phyloP scores from a whole-genome alignment of 2,113 vertebrate genomes.

The Apodemus sylvaticus region DNA sequence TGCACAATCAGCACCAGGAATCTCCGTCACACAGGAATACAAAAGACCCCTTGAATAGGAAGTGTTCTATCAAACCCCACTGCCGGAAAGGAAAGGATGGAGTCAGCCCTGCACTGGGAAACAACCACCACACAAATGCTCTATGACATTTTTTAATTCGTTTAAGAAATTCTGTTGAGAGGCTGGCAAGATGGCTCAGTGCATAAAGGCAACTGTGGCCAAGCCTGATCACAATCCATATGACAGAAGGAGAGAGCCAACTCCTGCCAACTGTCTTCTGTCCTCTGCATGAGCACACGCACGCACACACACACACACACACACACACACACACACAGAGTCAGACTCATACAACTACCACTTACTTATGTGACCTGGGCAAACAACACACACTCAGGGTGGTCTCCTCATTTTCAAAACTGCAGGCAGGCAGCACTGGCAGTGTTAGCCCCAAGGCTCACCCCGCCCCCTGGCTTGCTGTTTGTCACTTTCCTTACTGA shows the following conservation, averaged over 20 bases:
- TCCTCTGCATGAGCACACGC: not conserved
- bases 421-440: not conserved
- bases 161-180: not conserved
- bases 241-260: too few species aligned
- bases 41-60: not conserved
- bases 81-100: not conserved
- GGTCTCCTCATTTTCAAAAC: not conserved
- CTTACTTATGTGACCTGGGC: not conserved
- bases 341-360: not conserved
- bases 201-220: not conserved
- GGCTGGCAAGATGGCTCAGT: not conserved
- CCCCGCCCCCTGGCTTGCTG: not conserved
- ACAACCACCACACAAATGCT: slow-evolving; percentile 6
- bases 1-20: not conserved
- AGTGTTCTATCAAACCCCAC: not conserved
- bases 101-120: not conserved
- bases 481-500: not conserved
- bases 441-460: not conserved
- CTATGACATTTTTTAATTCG: not conserved
- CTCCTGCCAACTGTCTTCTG: not conserved
- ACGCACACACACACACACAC: not conserved
- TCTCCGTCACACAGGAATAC: not conserved
- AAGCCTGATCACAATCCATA: not conserved
- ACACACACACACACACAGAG: not conserved
- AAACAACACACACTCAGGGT: not conserved